Conservation (phyloP, 2,797 vertebrate species). For the Coreius guichenoti region DNA sequence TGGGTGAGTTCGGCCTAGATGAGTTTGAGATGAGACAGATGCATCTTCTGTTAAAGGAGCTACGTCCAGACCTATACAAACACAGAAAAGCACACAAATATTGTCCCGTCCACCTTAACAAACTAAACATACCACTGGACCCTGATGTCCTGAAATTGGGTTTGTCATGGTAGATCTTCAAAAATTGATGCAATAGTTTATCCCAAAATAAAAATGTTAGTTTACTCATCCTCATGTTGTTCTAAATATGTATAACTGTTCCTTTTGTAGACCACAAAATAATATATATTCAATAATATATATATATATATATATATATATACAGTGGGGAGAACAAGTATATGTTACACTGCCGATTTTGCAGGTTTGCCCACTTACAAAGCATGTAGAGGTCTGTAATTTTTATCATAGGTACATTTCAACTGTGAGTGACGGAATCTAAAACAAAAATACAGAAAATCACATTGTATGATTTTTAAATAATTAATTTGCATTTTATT, state of each 20-base stretch:
- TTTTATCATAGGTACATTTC: too few relatives aligned
- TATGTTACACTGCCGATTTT: too few relatives aligned
- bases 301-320: too few relatives aligned
- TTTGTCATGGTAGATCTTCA: background rate
- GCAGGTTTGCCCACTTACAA: too few relatives aligned
- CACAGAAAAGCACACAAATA: slow-evolving; percentile 56
- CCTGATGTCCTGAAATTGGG: background rate
- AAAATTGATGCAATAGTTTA: background rate
- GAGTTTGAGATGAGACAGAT: slow-evolving; percentile 81
- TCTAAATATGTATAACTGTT: background rate
- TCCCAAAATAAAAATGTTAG: background rate
- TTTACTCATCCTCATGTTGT: background rate
- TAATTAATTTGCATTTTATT: too few relatives aligned
- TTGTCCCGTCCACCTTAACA: slow-evolving; percentile 34
- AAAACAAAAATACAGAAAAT: too few relatives aligned
- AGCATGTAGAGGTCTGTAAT: too few relatives aligned
- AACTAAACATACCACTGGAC: background rate
- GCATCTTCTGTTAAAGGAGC: slow-evolving; percentile 84
- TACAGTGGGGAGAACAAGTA: too few relatives aligned
- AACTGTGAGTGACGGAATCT: too few relatives aligned
- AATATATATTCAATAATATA: too few relatives aligned
- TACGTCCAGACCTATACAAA: slow-evolving; percentile 82
- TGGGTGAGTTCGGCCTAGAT: slow-evolving; percentile 76
- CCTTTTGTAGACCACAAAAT: too few relatives aligned
- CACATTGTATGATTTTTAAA: too few relatives aligned